Evolutionary conservation across 1,140 invertebrate species (phyloP).

Genomic region (Ooceraea biroi): DNA sequence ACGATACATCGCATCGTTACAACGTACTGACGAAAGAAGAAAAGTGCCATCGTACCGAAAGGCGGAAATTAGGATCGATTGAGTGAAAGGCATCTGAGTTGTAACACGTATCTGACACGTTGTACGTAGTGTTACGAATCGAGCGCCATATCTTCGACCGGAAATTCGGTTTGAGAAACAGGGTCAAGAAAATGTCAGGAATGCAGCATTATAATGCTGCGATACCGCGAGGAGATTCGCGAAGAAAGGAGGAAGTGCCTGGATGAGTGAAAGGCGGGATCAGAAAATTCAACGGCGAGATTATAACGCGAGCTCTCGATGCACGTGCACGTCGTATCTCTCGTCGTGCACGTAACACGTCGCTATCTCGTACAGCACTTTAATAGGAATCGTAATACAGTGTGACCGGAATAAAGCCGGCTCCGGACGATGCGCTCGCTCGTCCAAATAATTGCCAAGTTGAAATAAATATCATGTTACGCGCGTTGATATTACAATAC

Average conservation of each 20-base stretch:
- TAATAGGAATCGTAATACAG: conserved; percentile 41
- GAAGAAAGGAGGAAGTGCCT: conserved; percentile 66
- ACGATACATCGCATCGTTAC: not conserved
- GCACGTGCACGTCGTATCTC: conserved; percentile 63
- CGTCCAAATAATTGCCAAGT: not conserved
- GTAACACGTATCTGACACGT: not conserved
- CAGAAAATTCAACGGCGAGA: conserved; percentile 51
- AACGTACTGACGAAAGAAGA: not conserved
- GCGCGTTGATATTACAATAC: not conserved
- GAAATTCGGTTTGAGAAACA: conserved; percentile 53
- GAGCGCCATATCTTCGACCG: conserved; percentile 39
- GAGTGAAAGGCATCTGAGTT: conserved; percentile 10
- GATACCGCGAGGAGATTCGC: conserved; percentile 43
- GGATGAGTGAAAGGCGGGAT: conserved; percentile 63
- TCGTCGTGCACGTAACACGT: conserved; percentile 59
- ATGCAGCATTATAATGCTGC: conserved; percentile 47
- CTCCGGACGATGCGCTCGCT: conserved; percentile 31
- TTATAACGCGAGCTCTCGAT: conserved; percentile 60
- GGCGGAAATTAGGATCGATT: conserved; percentile 25
- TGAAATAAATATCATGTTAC: conserved; percentile 6
- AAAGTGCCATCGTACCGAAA: not conserved
- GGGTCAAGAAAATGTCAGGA: conserved; percentile 43
- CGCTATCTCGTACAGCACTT: conserved; percentile 58
- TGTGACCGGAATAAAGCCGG: conserved; percentile 29
- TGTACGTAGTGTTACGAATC: not conserved